phyloP scores from a whole-genome alignment of 1,140 invertebrate species.

The Dysdera silvatica region DNA sequence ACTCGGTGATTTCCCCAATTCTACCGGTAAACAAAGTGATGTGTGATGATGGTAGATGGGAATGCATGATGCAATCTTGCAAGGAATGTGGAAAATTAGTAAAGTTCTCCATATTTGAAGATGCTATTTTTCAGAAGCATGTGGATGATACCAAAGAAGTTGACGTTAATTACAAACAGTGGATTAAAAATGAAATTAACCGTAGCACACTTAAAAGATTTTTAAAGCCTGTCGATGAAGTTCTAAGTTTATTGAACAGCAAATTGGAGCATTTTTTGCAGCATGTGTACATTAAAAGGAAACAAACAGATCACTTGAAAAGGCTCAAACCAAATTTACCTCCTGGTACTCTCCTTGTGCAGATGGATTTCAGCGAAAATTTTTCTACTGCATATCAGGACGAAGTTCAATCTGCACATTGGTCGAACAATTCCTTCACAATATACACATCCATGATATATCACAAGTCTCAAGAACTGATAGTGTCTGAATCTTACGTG shows the following conservation, averaged over 20 bases:
- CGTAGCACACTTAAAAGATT: background rate
- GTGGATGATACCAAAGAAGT: background rate
- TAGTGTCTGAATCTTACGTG: background rate
- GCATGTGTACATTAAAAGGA: background rate
- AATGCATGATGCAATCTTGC: background rate
- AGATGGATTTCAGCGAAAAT: background rate
- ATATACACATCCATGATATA: background rate
- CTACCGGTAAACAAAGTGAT: background rate
- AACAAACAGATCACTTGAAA: background rate
- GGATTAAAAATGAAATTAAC: background rate
- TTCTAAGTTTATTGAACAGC: background rate
- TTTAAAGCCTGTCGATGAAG: background rate
- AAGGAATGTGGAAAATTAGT: background rate
- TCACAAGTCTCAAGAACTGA: background rate
- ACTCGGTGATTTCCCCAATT: background rate
- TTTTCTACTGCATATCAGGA: background rate
- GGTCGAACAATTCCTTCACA: background rate
- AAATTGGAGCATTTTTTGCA: background rate
- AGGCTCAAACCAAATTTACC: background rate
- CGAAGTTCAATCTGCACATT: background rate
- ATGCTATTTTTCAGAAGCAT: background rate
- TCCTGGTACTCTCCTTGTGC: background rate
- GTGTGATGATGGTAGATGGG: background rate
- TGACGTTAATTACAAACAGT: background rate
- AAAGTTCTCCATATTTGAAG: background rate